Conservation (phyloP, 2,888 invertebrate species). For the Bellardia pandia region DNA sequence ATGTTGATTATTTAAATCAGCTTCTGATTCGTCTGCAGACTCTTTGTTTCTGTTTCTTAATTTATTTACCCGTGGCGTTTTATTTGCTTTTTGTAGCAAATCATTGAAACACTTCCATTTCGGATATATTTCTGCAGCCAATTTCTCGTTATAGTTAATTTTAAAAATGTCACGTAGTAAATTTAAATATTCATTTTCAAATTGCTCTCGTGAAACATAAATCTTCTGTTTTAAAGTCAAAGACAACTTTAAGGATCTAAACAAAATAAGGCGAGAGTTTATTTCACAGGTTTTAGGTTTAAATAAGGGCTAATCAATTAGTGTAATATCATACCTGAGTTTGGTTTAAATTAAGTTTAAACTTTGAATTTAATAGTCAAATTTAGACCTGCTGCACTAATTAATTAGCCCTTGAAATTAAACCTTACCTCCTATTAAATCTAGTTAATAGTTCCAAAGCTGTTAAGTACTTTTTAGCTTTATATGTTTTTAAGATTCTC, state of each 20-base stretch:
- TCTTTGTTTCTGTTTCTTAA: not conserved
- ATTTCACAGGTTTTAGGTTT: too few species aligned
- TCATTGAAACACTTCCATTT: slow-evolving; percentile 38
- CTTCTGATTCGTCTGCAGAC: not conserved
- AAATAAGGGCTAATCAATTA: too few species aligned
- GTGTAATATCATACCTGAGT: too few species aligned
- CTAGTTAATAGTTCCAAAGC: slow-evolving; percentile 65
- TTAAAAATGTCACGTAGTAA: slow-evolving; percentile 76
- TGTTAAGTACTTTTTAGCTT: slow-evolving; percentile 38
- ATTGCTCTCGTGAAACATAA: slow-evolving; percentile 36
- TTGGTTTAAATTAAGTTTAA: not conserved
- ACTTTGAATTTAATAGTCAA: too few species aligned
- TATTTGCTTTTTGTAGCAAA: not conserved
- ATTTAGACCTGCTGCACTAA: not conserved
- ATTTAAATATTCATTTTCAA: slow-evolving; percentile 64
- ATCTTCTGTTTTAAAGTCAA: slow-evolving; percentile 46
- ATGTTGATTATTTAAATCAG: slow-evolving; percentile 17
- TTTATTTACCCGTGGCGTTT: slow-evolving; percentile 11
- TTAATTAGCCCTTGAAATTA: not conserved
- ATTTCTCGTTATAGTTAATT: slow-evolving; percentile 69
- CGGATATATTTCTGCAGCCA: slow-evolving; percentile 73
- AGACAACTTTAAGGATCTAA: slow-evolving; percentile 51
- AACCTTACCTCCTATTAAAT: slow-evolving; percentile 69
- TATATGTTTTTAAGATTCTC: slow-evolving; percentile 33
- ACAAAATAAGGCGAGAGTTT: too few species aligned